Evolutionary conservation across 2,113 vertebrate genomes (phyloP), one percentile per base, ranked within the genome.

Genomic region (Aegithalos caudatus): DNA sequence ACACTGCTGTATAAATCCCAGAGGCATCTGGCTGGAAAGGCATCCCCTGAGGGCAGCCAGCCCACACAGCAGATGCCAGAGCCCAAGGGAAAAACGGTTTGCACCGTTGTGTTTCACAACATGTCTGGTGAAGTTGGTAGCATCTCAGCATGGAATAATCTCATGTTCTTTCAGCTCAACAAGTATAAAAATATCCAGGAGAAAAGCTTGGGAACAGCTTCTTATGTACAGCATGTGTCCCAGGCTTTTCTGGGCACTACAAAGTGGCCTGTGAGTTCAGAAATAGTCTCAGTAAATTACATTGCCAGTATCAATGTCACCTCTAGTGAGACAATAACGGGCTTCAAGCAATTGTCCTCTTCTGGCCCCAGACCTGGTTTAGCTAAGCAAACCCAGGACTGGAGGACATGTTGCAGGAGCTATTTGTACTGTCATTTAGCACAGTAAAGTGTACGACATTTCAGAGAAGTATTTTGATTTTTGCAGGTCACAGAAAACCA

Each of bases 391-490:
- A 18, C 4, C 19, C 22, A 33, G 40, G 18, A 29, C 33, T 33
- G 38, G 23, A 78, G 6, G 18, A 23, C 5, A 12, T 2, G 4
- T 22, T n/a, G 38, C 33, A 61, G 62, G 35, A 71, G 4, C 4
- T 17, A 42, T 38, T 50, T 42, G 45, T 73, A 12, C 31, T 8
- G 2, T 35, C 33, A 17, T 33, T 72, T 37, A 47, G 25, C 1
- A 1, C 27, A 48, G 21, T 1, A 2, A 74, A 45, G 6, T 6
- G 6, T 12, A 29, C 2, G 4, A 48, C 4, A 0, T 92, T 94
- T 47, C 60, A 62, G 50, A 33, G 67, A 51, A 48, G 14, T 17
- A 38, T 58, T 78, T 74, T 35, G 4, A 40, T 56, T 70, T 86
- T 61, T 31, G 28, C 31, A 44, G 56, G n/a, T 64, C 35, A 21